A percentile compares a stretch with the other conserved stretches of the same genome.
Evolutionary conservation across 2,888 invertebrate genomes (phyloP).

Genomic region (Andrena chrysosceles): DNA sequence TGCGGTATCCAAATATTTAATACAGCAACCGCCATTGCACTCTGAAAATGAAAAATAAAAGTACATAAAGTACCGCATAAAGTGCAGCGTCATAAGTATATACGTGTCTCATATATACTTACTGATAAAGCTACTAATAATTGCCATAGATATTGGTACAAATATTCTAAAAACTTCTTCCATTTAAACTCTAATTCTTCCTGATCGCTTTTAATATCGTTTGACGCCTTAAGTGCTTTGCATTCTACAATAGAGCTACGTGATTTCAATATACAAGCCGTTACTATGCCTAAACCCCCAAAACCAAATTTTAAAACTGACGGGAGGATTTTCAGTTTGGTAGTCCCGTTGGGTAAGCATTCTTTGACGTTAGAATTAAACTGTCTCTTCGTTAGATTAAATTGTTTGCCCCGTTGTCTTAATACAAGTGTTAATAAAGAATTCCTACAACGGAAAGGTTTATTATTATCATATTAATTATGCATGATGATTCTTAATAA

Average conservation of each 20-base stretch:
- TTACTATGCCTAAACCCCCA: conserved; percentile 64
- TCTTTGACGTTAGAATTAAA: conserved; percentile 34
- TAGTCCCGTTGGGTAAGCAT: background rate
- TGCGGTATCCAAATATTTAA: conserved; percentile 96
- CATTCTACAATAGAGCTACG: conserved; percentile 44
- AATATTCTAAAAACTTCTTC: conserved; percentile 90
- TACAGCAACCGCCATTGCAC: conserved; percentile 94
- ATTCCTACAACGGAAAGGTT: conserved; percentile 49
- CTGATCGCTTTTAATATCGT: conserved; percentile 30
- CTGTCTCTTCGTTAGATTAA: conserved; percentile 37
- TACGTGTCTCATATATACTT: conserved; percentile 82
- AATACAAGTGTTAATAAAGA: conserved; percentile 29
- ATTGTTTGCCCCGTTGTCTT: conserved; percentile 31
- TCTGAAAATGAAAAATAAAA: conserved; percentile 86
- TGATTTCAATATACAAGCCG: conserved; percentile 61
- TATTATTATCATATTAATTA: background rate
- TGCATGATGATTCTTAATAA: background rate
- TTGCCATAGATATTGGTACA: conserved; percentile 92
- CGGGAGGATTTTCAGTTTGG: conserved; percentile 24
- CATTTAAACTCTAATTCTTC: conserved; percentile 89
- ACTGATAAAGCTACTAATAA: conserved; percentile 92
- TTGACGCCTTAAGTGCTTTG: conserved; percentile 43
- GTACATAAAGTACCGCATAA: background rate
- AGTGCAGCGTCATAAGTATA: background rate
- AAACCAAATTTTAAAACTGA: conserved; percentile 64